Conservation (phyloP, 1,140 invertebrate genomes). For the Drosophila punjabiensis region DNA sequence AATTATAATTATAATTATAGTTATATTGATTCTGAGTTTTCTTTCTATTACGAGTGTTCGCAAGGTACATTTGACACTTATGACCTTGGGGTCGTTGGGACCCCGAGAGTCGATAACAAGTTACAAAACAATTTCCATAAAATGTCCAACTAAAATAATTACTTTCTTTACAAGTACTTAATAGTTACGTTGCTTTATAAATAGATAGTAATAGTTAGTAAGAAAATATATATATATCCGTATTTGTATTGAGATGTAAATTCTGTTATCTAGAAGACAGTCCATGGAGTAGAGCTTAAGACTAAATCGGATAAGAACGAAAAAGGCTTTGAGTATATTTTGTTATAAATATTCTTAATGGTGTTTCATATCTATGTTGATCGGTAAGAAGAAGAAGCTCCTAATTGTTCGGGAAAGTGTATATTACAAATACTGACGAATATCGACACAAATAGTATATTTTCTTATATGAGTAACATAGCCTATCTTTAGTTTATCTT, state of each 20-base stretch:
- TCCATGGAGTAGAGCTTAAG: conserved; percentile 78
- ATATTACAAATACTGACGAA: conserved; percentile 1
- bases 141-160: conserved; percentile 55
- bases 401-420: conserved; percentile 19
- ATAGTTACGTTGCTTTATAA: conserved; percentile 45
- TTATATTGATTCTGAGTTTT: conserved; percentile 22
- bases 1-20: conserved; percentile 7
- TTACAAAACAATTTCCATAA: conserved; percentile 64
- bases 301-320: conserved; percentile 34
- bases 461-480: conserved; percentile 1
- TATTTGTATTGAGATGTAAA: conserved; percentile 60
- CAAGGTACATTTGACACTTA: conserved; percentile 76
- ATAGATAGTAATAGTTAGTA: conserved; percentile 66
- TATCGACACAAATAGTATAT: conserved; percentile 5
- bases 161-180: conserved; percentile 15
- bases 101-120: conserved; percentile 68
- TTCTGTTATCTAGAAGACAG: conserved; percentile 81
- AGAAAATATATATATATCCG: conserved; percentile 71
- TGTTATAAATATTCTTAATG: conserved; percentile 6
- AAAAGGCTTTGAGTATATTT: background rate
- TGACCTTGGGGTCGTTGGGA: conserved; percentile 32
- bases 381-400: conserved; percentile 12
- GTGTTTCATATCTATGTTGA: conserved; percentile 1
- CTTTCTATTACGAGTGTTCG: conserved; percentile 36
- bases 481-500: background rate